Conservation (phyloP, 1,140 invertebrate species). For the Rhyacophila brunnea region DNA sequence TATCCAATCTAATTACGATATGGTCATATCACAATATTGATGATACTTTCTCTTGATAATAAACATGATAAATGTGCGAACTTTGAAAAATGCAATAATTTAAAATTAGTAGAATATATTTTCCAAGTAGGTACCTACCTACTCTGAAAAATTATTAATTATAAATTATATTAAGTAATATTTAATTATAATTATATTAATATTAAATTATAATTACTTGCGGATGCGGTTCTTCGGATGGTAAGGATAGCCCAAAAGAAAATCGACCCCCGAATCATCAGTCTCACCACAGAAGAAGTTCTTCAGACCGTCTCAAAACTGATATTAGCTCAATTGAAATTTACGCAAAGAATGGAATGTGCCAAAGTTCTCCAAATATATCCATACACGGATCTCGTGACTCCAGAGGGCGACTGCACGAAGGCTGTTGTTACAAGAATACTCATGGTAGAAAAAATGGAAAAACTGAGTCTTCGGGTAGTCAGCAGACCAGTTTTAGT, state of each 20-base stretch:
- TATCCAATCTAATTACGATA: too few species aligned
- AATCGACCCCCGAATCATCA: conserved; percentile 13
- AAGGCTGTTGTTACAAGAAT: conserved; percentile 37
- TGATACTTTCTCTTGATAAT: too few species aligned
- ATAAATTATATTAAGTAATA: too few species aligned
- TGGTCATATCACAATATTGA: too few species aligned
- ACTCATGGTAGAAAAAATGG: conserved; percentile 21
- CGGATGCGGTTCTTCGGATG: conserved; percentile 48
- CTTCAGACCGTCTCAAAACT: conserved; percentile 26
- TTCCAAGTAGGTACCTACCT: too few species aligned
- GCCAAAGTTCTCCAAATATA: conserved; percentile 62
- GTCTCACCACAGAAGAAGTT: conserved; percentile 9
- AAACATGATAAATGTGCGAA: too few species aligned
- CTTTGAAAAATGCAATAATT: too few species aligned
- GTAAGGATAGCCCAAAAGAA: conserved; percentile 18
- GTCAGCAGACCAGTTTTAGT: conserved; percentile 39
- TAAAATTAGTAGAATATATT: too few species aligned
- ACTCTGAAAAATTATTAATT: too few species aligned
- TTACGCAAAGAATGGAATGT: conserved; percentile 53
- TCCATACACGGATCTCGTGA: conserved; percentile 42
- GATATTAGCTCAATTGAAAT: conserved; percentile 40
- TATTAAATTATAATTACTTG: too few species aligned
- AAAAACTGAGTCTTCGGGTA: conserved; percentile 38
- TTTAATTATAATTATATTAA: too few species aligned
- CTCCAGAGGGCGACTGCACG: conserved; percentile 32